Base-by-base conservation (phyloP, 2,113 vertebrate species). In the Epinephelus lanceolatus region DNA sequence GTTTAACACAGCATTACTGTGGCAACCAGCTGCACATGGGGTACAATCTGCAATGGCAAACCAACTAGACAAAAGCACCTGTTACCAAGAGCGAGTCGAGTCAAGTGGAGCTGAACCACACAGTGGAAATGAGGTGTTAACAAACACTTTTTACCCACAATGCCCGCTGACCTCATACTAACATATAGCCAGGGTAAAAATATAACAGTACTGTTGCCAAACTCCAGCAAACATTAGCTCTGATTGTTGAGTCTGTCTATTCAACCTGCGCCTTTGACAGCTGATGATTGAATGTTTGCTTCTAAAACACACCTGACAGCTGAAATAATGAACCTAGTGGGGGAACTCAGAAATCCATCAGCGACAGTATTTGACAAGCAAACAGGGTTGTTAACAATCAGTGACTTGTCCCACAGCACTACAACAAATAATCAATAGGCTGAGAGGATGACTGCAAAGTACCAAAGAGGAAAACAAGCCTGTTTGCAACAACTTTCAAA, bases 321-420 rank as follows among this genome's bases (percentile, higher is more conserved):
- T 33, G 3, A 53, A 37, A 74, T 10, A 57, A 74, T 17, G 9
- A 53, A 52, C 15, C 45, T 15, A 15, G 25, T 12, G 5, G 13
- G 13, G 14, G 11, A 47, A 40, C 30, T 30, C n/a, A 15, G 40
- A 61, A 14, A 79, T 30, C 10, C 10, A 65, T 53, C 37, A 23
- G 9, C 27, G 27, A 40, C 19, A 37, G 33, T 80, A 21, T 80
- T 65, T 71, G 23, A 60, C 15, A 25, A 73, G 73, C 37, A 62
- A 62, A 59, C 45, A 69, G 37, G 13, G 25, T 5, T 47, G 25
- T 5, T 47, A 19, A 42, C 12, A 23, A 49, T 21, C 27, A 15
- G n/a, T 33, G 2, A 73, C 33, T 55, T 30, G 15, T 62, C 12
- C 33, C 56, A 52, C 5, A 40, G 27, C 19, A 55, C 19, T 6